Evolutionary conservation across 1,140 invertebrate species (phyloP), one percentile per base, ranked within the genome.

Genomic region (Oedothorax gibbosus): DNA sequence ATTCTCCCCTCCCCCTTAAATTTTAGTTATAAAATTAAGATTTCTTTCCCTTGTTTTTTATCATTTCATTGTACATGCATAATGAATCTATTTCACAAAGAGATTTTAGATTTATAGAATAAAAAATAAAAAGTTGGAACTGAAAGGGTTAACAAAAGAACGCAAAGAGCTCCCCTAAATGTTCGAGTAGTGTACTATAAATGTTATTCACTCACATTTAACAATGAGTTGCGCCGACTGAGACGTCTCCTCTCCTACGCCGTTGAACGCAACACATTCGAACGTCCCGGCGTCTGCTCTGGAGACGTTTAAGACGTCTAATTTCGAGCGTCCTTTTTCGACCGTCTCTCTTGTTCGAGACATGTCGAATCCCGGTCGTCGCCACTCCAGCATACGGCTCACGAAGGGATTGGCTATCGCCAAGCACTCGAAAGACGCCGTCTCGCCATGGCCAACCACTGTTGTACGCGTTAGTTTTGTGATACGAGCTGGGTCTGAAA

Each of bases 181-280:
- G n/a, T n/a, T n/a, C n/a, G n/a, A n/a, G n/a, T n/a, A n/a, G n/a
- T n/a, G 35, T 35, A 35, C 35, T 35, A 1, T 35, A 71, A 49
- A 71, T 5, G 14, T 51, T 15, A 21, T 50, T 18, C 62, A 87
- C 86, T 87, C 73, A 87, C 86, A 96, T 91, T 96, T 96, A 8
- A 97, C 95, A 73, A 96, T 92, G 35, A 97, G 90, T 89, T 93
- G 93, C 18, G 91, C 90, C 62, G 89, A 88, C 69, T 88, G 88
- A 20, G 90, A 92, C 2, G 93, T 93, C 68, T 94, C 93, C 87
- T 94, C 93, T 50, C 96, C 96, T 86, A 99, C 94, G 68, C 95
- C 95, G 90, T 99, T 99, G 91, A 97, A 94, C n/a, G 96, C 97
- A 69, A 94, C 93, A 90, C 98, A 99, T 68, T 93, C 93, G 91